These are phyloP conservation scores for Lithobates pipiens DNA, from an alignment of 2,797 vertebrate species.

Conservation along the genomic window DNA sequence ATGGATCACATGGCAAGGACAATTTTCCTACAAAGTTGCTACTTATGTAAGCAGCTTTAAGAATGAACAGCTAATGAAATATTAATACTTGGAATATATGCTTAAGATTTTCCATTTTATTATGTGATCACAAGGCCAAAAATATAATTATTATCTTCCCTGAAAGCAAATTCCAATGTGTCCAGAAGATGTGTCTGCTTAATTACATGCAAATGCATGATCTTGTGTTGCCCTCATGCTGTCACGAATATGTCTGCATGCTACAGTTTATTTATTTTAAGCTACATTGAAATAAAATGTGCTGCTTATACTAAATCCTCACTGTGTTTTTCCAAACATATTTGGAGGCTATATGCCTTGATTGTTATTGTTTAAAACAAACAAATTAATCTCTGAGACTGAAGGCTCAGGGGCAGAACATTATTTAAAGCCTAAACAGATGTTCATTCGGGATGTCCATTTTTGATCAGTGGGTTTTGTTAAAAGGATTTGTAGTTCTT, in stretches of 20 bases:
- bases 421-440: constrained; percentile 58
- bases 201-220: constrained; percentile 35
- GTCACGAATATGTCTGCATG: constrained; percentile 17
- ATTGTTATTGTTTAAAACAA: constrained; percentile 48
- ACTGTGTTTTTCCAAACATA: constrained; percentile 35
- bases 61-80: constrained; percentile 3
- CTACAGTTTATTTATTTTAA: constrained; percentile 19
- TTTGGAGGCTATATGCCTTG: constrained; percentile 47
- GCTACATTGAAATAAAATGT: background rate
- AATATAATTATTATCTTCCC: constrained; percentile 24
- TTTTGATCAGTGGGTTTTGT: constrained; percentile 24
- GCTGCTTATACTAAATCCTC: constrained; percentile 27
- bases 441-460: constrained; percentile 52
- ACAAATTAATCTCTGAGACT: constrained; percentile 55
- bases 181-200: constrained; percentile 1
- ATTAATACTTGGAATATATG: constrained; percentile 7
- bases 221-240: constrained; percentile 48
- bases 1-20: background rate
- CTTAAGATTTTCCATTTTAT: background rate
- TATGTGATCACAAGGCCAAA: constrained; percentile 3
- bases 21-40: background rate
- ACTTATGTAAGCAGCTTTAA: background rate
- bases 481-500: constrained; percentile 33
- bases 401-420: constrained; percentile 47
- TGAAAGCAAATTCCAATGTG: constrained; percentile 6